A percentile compares a stretch with the other conserved stretches of the same genome.
These are phyloP conservation scores for Myodes glareolus DNA, from an alignment of 2,113 vertebrate species.

Conservation along the genomic window DNA sequence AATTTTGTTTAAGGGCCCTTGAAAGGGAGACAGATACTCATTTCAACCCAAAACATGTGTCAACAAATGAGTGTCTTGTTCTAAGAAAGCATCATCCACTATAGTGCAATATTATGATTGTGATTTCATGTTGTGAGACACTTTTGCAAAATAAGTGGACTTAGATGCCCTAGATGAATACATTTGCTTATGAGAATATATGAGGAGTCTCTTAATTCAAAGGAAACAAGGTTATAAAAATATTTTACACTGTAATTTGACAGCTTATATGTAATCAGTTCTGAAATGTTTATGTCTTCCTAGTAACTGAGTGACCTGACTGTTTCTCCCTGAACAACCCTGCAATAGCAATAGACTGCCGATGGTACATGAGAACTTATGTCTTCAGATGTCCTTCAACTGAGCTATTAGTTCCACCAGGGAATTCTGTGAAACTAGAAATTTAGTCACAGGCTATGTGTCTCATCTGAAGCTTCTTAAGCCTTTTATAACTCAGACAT, in stretches of 20 bases:
- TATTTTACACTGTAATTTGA: conserved; percentile 61
- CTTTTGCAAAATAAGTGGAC: conserved; percentile 30
- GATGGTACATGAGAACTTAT: not conserved
- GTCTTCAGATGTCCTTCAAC: conserved; percentile 39
- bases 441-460: not conserved
- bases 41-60: not conserved
- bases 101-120: conserved; percentile 16
- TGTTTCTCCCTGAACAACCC: conserved; percentile 38
- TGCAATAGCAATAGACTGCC: conserved; percentile 36
- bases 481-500: not conserved
- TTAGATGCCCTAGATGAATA: conserved; percentile 1
- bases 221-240: conserved; percentile 57
- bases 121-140: conserved; percentile 54
- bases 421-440: conserved; percentile 20
- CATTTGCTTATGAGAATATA: conserved; percentile 28
- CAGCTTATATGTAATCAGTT: conserved; percentile 59
- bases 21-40: not conserved
- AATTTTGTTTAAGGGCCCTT: not conserved
- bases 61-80: conserved; percentile 15
- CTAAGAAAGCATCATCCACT: not conserved
- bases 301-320: conserved; percentile 62
- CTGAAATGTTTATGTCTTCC: conserved; percentile 70
- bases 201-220: conserved; percentile 11
- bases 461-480: not conserved
- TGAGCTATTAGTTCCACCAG: conserved; percentile 37